Conservation (phyloP, 1,140 invertebrate species). For the Drosophila subobscura region DNA sequence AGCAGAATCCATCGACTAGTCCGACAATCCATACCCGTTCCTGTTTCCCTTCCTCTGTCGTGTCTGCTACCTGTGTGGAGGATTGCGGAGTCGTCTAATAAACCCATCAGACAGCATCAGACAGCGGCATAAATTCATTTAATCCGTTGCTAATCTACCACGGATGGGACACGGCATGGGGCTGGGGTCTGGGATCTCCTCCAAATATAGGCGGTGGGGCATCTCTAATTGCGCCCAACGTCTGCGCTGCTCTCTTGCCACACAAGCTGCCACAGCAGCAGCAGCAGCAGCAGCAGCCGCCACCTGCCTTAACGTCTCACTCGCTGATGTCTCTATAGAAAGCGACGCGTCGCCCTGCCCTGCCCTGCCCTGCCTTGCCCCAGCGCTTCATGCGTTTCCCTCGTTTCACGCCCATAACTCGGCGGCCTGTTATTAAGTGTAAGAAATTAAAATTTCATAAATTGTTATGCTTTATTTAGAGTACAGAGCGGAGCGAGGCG, state of each 20-base stretch:
- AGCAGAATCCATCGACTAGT: too few relatives aligned
- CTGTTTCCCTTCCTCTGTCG: too few relatives aligned
- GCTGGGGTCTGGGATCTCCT: too few relatives aligned
- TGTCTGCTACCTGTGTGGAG: too few relatives aligned
- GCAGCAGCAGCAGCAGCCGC: conserved; percentile 12
- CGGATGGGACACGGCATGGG: background rate
- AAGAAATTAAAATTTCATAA: conserved; percentile 81
- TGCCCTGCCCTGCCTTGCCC: background rate
- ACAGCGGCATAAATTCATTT: conserved; percentile 30
- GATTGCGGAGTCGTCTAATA: background rate
- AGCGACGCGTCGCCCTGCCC: background rate
- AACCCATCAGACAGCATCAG: conserved; percentile 1
- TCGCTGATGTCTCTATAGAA: conserved; percentile 67
- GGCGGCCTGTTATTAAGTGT: conserved; percentile 75
- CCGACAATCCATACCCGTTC: too few relatives aligned
- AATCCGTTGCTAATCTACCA: conserved; percentile 1
- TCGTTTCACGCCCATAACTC: conserved; percentile 61
- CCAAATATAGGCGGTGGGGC: conserved; percentile 51
- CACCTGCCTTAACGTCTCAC: conserved; percentile 69
- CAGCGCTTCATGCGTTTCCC: conserved; percentile 45
- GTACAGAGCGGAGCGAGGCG: conserved; percentile 37
- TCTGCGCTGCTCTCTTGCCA: conserved; percentile 41
- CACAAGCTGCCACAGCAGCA: conserved; percentile 55
- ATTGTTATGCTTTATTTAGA: conserved; percentile 79
- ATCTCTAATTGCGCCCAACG: conserved; percentile 72